A percentile compares a stretch with the other conserved stretches of the same genome.
These are phyloP conservation scores for Chelonus formosanus DNA, from an alignment of 2,888 invertebrate species.

Conservation along the genomic window DNA sequence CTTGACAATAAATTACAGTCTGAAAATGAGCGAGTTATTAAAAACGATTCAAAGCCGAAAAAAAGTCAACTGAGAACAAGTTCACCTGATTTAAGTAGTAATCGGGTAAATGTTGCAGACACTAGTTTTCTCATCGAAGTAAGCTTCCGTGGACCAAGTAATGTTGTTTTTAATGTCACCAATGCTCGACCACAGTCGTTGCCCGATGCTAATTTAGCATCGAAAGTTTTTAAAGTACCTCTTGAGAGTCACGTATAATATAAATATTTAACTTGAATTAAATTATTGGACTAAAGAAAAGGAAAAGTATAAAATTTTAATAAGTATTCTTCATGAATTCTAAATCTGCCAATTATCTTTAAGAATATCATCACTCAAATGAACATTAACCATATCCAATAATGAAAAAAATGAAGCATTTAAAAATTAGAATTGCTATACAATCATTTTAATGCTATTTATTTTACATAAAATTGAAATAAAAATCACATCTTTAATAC, in stretches of 20 bases:
- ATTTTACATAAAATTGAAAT: too few relatives aligned
- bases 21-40: conserved; percentile 63
- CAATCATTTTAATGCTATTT: too few relatives aligned
- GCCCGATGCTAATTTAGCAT: conserved; percentile 65
- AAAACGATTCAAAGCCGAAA: conserved; percentile 68
- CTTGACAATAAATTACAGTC: conserved; percentile 68
- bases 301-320: not conserved
- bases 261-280: not conserved
- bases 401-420: too few relatives aligned
- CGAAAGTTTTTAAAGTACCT: conserved; percentile 68
- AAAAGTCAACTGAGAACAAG: conserved; percentile 70
- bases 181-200: conserved; percentile 68
- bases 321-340: too few relatives aligned
- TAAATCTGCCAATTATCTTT: too few relatives aligned
- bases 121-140: conserved; percentile 67
- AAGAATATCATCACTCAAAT: too few relatives aligned
- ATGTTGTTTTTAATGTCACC: conserved; percentile 67
- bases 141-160: conserved; percentile 67
- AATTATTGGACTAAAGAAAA: not conserved
- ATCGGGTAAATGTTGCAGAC: conserved; percentile 56
- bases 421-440: too few relatives aligned
- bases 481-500: too few relatives aligned
- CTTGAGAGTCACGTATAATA: conserved; percentile 70
- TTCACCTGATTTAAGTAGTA: conserved; percentile 70
- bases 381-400: too few relatives aligned